These are phyloP conservation scores for Eristalis pertinax DNA, from an alignment of 2,888 invertebrate genomes.

Conservation along the genomic window DNA sequence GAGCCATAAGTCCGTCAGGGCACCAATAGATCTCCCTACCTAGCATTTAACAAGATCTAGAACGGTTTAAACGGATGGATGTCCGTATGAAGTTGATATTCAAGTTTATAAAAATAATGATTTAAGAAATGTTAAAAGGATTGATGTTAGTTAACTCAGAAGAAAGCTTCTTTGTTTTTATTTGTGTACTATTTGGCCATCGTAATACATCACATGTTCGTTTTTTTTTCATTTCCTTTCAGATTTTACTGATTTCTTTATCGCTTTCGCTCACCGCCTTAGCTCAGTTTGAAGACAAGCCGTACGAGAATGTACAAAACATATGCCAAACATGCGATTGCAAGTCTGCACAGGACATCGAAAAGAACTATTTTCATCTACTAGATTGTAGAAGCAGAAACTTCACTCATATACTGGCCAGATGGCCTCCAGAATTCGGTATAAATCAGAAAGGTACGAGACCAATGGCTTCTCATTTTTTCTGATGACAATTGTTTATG, in stretches of 20 bases:
- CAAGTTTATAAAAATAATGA: too few species aligned
- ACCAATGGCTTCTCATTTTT: background rate
- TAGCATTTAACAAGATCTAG: too few species aligned
- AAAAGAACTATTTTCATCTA: conserved; percentile 74
- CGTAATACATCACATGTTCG: background rate
- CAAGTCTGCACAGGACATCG: conserved; percentile 74
- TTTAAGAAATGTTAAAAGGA: too few species aligned
- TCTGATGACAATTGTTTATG: background rate
- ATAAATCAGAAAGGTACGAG: conserved; percentile 76
- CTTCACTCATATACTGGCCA: conserved; percentile 79
- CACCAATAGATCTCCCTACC: too few species aligned
- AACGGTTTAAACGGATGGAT: too few species aligned
- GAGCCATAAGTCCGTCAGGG: too few species aligned
- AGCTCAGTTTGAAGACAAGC: conserved; percentile 78
- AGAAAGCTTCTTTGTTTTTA: too few species aligned
- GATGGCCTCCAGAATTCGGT: conserved; percentile 79
- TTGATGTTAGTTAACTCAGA: too few species aligned
- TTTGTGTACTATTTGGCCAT: too few species aligned
- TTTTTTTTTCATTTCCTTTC: conserved; percentile 38
- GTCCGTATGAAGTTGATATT: too few species aligned
- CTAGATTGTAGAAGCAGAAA: conserved; percentile 78
- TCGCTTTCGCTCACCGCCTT: conserved; percentile 1
- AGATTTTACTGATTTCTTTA: conserved; percentile 71
- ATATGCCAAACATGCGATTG: conserved; percentile 79
- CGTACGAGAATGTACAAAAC: conserved; percentile 77